A percentile compares a stretch with the other conserved stretches of the same genome.
These are phyloP conservation scores for Xenops minutus DNA, from an alignment of 2,797 vertebrate genomes.

Conservation along the genomic window DNA sequence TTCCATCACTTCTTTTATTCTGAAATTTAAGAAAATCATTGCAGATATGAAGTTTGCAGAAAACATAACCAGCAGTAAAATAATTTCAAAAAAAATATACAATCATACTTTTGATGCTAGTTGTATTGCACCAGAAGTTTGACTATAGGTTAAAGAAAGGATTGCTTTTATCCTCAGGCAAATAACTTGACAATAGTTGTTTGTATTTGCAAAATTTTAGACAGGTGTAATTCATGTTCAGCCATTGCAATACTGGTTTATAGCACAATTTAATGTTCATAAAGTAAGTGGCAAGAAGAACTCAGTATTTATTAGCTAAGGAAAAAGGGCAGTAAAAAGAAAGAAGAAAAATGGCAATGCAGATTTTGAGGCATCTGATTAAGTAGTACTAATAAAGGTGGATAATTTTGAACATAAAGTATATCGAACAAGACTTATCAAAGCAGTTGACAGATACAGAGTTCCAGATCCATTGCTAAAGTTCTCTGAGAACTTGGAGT, in stretches of 20 bases:
- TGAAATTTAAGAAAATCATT: background rate
- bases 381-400: background rate
- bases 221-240: background rate
- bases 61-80: background rate
- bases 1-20: background rate
- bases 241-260: background rate
- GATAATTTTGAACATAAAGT: background rate
- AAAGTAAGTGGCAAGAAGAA: background rate
- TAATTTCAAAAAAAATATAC: background rate
- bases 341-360: background rate
- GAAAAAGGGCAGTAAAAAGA: background rate
- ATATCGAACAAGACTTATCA: background rate
- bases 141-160: background rate
- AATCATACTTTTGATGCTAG: background rate
- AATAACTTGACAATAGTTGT: background rate
- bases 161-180: background rate
- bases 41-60: background rate
- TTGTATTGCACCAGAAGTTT: background rate
- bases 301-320: background rate
- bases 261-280: background rate
- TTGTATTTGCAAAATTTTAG: background rate
- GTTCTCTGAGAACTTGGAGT: background rate
- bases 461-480: background rate
- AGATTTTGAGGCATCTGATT: background rate
- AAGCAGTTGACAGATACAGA: background rate